Base-by-base conservation (phyloP, 2,113 vertebrate genomes). In the Salvelinus namaycush region DNA sequence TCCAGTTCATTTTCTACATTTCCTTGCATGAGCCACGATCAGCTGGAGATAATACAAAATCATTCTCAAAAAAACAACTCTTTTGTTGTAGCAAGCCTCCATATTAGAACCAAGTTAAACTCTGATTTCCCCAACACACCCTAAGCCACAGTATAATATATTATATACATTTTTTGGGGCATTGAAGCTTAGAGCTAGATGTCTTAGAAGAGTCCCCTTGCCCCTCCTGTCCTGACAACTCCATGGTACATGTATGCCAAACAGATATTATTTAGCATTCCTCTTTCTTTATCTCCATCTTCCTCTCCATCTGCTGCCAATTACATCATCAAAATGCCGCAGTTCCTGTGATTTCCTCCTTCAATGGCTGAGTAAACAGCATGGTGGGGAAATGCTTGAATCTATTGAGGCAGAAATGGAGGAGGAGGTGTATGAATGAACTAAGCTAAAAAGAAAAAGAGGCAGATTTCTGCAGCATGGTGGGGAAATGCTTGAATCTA, bases 231-330 rank as follows among this genome's bases (percentile, higher is more conserved):
- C 60, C 62, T 80, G 87, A 87, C 84, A 81, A 81, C 76, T 86
- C 78, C 66, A 24, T 14, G 5, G 79, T 80, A 79, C 88, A 79
- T 90, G 90, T 87, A 13, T 34, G 12, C 87, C 88, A 82, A 89
- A 87, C 91, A 87, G 77, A 90, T 87, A 85, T 86, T 90, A 90
- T 90, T 91, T 90, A 82, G 89, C 88, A 90, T 90, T 92, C 90
- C 82, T 89, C 81, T 82, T 87, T 72, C 83, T 90, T 87, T 88
- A 86, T 87, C 84, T 86, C 81, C 75, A 79, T 91, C 88, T 88
- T 89, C 83, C 89, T 86, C 76, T 1, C 67, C 87, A 86, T 91
- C 89, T 89, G 88, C 90, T 88, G 84, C 84, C 85, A 84, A 88
- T 92, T 89, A 87, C 91, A 90, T 92, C 90, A 91, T 80, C 82